phyloP scores from a whole-genome alignment of 2,113 vertebrate genomes.

The Otis tarda region DNA sequence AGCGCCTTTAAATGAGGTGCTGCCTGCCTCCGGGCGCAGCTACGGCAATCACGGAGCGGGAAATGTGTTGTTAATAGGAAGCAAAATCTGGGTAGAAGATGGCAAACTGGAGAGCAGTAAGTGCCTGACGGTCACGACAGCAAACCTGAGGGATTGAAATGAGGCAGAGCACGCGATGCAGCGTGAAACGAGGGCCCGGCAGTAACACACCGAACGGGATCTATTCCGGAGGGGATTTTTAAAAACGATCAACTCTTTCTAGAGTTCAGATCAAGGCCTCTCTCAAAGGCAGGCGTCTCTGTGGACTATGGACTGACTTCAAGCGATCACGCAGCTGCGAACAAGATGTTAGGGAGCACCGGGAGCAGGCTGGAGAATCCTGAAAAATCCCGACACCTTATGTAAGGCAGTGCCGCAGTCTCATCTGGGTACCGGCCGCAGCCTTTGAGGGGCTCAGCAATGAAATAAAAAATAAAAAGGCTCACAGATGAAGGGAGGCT shows the following conservation, averaged over 20 bases:
- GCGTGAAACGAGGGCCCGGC: not conserved
- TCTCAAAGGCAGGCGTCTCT: not conserved
- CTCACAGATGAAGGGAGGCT: not conserved
- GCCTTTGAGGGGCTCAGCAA: not conserved
- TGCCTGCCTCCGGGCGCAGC: not conserved
- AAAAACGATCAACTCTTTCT: not conserved
- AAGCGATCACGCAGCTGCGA: not conserved
- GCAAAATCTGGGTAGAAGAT: not conserved
- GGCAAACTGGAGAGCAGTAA: not conserved
- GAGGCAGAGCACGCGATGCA: not conserved
- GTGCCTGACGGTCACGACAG: not conserved
- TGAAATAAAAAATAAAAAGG: not conserved
- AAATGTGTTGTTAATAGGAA: not conserved
- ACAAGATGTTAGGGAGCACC: not conserved
- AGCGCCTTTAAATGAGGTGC: not conserved
- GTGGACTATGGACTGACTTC: not conserved
- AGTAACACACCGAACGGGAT: not conserved
- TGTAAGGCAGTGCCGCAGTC: not conserved
- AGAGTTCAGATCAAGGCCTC: not conserved
- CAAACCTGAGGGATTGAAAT: not conserved
- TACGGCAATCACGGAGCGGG: fast-evolving
- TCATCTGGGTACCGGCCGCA: not conserved
- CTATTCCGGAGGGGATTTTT: not conserved
- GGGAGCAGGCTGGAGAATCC: not conserved
- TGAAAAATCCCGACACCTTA: not conserved